These are phyloP conservation scores for Chelonia mydas DNA, from an alignment of 2,797 vertebrate species.

Conservation along the genomic window DNA sequence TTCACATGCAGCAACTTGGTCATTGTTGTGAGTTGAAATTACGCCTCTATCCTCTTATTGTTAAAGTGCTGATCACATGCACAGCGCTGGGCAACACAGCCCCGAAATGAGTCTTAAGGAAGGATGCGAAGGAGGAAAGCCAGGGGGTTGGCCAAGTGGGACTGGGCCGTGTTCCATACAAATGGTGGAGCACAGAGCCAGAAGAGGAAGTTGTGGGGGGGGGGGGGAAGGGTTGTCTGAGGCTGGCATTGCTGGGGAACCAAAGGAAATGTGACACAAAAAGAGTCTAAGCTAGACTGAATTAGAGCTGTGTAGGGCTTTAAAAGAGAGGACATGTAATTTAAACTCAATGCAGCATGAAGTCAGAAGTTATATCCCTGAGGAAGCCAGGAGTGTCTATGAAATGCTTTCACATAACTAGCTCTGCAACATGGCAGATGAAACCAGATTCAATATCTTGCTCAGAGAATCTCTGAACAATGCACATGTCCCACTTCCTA, in stretches of 20 bases:
- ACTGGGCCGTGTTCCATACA: fast-evolving
- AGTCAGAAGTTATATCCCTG: too few species aligned
- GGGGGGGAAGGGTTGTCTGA: background rate
- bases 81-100: background rate
- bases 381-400: too few species aligned
- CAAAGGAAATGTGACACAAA: background rate
- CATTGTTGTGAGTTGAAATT: background rate
- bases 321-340: too few species aligned
- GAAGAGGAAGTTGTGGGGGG: background rate
- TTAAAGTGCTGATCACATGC: background rate
- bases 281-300: background rate
- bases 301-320: background rate
- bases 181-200: background rate
- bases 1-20: background rate
- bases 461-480: background rate
- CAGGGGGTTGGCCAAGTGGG: background rate
- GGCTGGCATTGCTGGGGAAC: background rate
- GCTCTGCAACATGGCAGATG: too few species aligned
- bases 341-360: too few species aligned
- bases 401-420: background rate
- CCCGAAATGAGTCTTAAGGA: background rate
- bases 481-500: background rate
- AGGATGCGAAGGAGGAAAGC: background rate
- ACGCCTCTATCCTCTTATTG: background rate
- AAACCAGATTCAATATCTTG: background rate